These are phyloP conservation scores for Archegozetes longisetosus DNA, from an alignment of 1,140 invertebrate species.

Conservation along the genomic window DNA sequence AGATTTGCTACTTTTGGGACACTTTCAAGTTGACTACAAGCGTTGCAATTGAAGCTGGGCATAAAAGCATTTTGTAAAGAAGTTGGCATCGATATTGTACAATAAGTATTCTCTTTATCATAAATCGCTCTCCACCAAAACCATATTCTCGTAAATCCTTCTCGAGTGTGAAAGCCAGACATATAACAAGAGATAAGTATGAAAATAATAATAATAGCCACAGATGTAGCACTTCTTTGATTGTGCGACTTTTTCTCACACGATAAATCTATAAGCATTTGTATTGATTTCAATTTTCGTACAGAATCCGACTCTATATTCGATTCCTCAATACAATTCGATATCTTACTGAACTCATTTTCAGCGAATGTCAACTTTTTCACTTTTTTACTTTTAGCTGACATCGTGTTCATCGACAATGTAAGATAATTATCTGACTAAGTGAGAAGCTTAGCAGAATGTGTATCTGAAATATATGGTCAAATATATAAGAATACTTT, in stretches of 20 bases:
- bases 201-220: neutral
- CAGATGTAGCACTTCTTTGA: neutral
- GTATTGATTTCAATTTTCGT: neutral
- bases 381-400: neutral
- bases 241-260: neutral
- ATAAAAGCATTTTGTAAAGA: constrained; percentile 44
- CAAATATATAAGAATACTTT: too few species aligned
- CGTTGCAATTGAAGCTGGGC: constrained; percentile 52
- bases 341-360: neutral
- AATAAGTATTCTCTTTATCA: constrained; percentile 22
- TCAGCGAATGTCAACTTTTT: neutral
- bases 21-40: constrained; percentile 44
- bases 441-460: too few species aligned
- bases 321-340: neutral
- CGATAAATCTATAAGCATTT: neutral
- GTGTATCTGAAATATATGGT: too few species aligned
- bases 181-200: neutral
- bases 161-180: neutral
- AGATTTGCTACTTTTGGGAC: constrained; percentile 46
- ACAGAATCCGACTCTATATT: neutral
- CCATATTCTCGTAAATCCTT: neutral
- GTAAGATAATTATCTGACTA: too few species aligned
- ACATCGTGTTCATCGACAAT: too few species aligned
- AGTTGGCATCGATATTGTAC: constrained; percentile 41
- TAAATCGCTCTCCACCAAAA: neutral